A percentile compares a stretch with the other conserved stretches of the same genome.
Conservation (phyloP, 2,113 vertebrate species). For the Marcusenius ussheri region DNA sequence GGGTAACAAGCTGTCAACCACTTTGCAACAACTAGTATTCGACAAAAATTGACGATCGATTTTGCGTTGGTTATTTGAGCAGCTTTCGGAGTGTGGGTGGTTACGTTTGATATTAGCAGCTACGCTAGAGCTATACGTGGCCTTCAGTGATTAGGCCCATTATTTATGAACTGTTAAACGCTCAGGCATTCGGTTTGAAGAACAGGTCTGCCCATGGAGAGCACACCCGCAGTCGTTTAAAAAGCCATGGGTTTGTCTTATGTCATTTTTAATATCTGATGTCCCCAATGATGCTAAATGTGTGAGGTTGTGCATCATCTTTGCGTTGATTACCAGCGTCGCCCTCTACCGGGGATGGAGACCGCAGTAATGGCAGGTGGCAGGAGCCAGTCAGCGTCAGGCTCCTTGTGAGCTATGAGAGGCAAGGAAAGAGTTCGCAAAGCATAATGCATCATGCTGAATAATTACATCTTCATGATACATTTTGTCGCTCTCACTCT, state of each 20-base stretch:
- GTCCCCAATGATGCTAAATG: conserved; percentile 6
- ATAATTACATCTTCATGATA: conserved; percentile 54
- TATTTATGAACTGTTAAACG: background rate
- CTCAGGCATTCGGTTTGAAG: background rate
- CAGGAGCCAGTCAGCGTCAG: conserved; percentile 14
- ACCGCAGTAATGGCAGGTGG: conserved; percentile 4
- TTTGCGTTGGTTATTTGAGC: background rate
- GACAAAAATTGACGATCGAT: background rate
- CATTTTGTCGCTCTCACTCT: conserved; percentile 57
- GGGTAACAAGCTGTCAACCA: background rate
- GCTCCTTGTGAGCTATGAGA: conserved; percentile 23
- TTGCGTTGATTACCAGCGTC: conserved; percentile 9
- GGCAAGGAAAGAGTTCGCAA: conserved; percentile 38
- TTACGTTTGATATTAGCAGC: background rate
- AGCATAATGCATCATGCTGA: conserved; percentile 39
- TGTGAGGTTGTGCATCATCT: background rate
- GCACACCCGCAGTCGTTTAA: background rate
- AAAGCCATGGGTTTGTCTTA: background rate
- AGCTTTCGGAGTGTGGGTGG: background rate
- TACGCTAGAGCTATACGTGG: background rate
- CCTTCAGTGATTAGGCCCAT: background rate
- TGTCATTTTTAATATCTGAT: conserved; percentile 16
- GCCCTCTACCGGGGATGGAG: background rate
- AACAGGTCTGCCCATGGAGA: background rate
- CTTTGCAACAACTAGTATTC: background rate